These are phyloP conservation scores for Bombycilla garrulus DNA, from an alignment of 2,113 vertebrate genomes.

Conservation along the genomic window DNA sequence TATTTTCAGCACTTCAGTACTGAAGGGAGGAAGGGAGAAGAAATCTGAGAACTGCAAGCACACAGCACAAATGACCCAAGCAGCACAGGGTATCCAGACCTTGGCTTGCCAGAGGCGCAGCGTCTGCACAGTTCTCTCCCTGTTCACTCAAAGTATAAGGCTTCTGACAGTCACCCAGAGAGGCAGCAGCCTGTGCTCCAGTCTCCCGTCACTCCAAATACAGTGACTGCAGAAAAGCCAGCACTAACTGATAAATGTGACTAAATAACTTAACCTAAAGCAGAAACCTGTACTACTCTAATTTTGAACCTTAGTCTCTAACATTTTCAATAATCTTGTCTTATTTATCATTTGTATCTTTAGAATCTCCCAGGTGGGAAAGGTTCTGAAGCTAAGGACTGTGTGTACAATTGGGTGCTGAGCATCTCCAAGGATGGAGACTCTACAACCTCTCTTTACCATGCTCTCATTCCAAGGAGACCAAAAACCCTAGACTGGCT, in stretches of 20 bases:
- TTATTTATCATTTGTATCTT: not conserved
- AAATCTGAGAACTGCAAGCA: not conserved
- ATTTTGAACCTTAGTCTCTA: not conserved
- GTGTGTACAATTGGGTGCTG: not conserved
- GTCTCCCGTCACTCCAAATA: not conserved
- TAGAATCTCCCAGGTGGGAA: not conserved
- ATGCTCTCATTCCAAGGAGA: not conserved
- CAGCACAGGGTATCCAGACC: not conserved
- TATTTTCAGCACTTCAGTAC: not conserved
- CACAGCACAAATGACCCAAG: fast-evolving
- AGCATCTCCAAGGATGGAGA: not conserved
- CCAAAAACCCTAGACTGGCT: not conserved
- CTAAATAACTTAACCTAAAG: not conserved
- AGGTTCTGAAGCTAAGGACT: not conserved
- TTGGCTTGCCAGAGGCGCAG: not conserved
- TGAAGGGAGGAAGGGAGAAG: not conserved
- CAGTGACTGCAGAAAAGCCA: not conserved
- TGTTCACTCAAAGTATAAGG: not conserved
- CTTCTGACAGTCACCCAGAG: not conserved
- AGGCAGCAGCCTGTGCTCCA: not conserved
- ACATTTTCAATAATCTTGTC: not conserved
- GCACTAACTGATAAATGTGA: not conserved
- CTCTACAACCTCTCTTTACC: not conserved
- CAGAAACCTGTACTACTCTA: not conserved
- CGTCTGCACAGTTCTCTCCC: not conserved